Evolutionary conservation across 2,888 invertebrate species (phyloP).

Genomic region (Xestia xanthographa): DNA sequence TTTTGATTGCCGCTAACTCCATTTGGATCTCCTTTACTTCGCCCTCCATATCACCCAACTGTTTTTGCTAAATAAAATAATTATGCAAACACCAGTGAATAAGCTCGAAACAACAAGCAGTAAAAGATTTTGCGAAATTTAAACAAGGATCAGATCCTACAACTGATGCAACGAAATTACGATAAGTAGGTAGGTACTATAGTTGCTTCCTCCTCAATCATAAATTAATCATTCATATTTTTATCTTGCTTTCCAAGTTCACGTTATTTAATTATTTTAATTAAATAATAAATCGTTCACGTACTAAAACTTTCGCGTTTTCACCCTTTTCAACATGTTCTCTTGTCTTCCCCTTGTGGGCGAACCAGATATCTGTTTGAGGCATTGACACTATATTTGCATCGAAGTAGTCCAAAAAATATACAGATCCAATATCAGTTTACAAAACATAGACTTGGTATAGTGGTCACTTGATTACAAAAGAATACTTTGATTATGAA

Average conservation of each 20-base stretch:
- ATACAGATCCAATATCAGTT: conserved; percentile 47
- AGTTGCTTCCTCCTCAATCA: not conserved
- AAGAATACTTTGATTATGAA: conserved; percentile 43
- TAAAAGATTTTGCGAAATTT: not conserved
- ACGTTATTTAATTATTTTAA: not conserved
- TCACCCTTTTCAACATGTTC: conserved; percentile 59
- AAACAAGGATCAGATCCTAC: not conserved
- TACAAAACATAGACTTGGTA: conserved; percentile 41
- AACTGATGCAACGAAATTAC: not conserved
- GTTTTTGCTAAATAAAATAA: conserved; percentile 80
- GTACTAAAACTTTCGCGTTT: conserved; percentile 64
- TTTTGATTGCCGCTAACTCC: conserved; percentile 82
- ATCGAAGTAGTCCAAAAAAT: conserved; percentile 28
- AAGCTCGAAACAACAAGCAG: not conserved
- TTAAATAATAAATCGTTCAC: conserved; percentile 1
- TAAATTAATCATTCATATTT: not conserved
- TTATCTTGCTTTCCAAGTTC: not conserved
- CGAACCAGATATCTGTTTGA: conserved; percentile 82
- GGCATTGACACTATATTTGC: conserved; percentile 73
- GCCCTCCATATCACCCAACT: conserved; percentile 85
- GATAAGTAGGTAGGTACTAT: not conserved
- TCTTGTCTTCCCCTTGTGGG: conserved; percentile 65
- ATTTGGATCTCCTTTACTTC: conserved; percentile 85
- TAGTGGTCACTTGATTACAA: conserved; percentile 46
- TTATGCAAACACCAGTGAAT: not conserved